Evolutionary conservation across 2,113 vertebrate genomes (phyloP).

Genomic region (Oncorhynchus kisutch): DNA sequence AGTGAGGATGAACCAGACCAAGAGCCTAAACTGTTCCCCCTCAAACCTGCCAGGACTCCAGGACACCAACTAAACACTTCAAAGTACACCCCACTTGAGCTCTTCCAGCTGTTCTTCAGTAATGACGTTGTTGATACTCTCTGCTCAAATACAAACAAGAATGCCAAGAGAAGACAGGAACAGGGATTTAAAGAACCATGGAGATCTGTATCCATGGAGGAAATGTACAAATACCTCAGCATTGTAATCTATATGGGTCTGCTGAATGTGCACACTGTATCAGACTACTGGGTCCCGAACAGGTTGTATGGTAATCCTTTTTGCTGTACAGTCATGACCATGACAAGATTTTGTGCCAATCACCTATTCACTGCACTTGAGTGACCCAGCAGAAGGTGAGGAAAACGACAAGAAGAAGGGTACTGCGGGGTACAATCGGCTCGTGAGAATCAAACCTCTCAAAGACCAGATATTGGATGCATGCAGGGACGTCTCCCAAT

Average conservation of each 20-base stretch:
- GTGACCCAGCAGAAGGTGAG: too few relatives aligned
- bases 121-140: background rate
- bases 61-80: background rate
- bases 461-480: too few relatives aligned
- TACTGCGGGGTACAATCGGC: too few relatives aligned
- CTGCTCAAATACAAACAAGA: background rate
- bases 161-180: background rate
- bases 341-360: background rate
- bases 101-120: background rate
- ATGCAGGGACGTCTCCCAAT: too few relatives aligned
- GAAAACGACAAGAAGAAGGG: too few relatives aligned
- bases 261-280: background rate
- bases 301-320: background rate
- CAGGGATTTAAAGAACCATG: background rate
- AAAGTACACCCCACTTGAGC: background rate
- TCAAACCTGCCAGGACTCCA: background rate
- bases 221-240: slow-evolving; percentile 2
- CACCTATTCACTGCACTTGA: too few relatives aligned
- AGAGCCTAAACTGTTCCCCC: background rate
- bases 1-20: background rate
- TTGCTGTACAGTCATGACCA: background rate
- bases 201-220: background rate
- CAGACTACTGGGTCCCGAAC: background rate
- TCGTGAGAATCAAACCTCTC: too few relatives aligned
- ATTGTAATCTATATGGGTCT: background rate